phyloP scores from a whole-genome alignment of 2,888 invertebrate species.

The Lydus trimaculatus region DNA sequence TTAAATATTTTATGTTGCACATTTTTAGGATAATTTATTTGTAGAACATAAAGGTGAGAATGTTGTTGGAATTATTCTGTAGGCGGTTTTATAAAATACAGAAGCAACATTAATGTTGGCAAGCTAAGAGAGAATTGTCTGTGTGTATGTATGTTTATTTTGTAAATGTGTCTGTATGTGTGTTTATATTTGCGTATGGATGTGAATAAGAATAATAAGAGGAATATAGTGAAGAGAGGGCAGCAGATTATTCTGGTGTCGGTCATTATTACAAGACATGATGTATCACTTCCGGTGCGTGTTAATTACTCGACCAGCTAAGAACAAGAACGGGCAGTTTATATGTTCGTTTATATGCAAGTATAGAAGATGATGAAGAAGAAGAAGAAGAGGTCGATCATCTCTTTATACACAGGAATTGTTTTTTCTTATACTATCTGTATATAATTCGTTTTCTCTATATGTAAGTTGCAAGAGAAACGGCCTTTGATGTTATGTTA shows the following conservation, averaged over 20 bases:
- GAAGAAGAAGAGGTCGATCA: constrained; percentile 33
- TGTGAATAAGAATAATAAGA: constrained; percentile 42
- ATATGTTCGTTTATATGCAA: constrained; percentile 4
- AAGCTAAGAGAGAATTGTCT: neutral
- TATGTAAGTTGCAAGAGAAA: constrained; percentile 22
- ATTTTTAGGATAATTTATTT: neutral
- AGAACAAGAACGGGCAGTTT: constrained; percentile 51
- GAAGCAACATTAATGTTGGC: constrained; percentile 2
- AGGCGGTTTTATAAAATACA: constrained; percentile 14
- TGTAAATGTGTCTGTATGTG: neutral
- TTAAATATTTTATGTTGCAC: neutral
- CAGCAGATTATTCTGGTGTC: constrained; percentile 54
- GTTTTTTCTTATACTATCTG: constrained; percentile 26
- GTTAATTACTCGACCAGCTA: constrained; percentile 57
- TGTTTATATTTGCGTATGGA: constrained; percentile 16
- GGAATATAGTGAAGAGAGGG: constrained; percentile 18
- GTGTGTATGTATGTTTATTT: neutral
- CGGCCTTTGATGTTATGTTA: constrained; percentile 38
- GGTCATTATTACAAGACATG: constrained; percentile 61
- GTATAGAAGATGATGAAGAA: neutral
- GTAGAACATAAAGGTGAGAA: constrained; percentile 11
- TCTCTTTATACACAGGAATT: constrained; percentile 27
- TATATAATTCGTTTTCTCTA: constrained; percentile 9
- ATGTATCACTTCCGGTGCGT: constrained; percentile 60
- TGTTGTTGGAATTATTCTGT: constrained; percentile 20